These are phyloP conservation scores for Caenorhabditis sulstoni DNA, from an alignment of 2,888 invertebrate species.

Conservation along the genomic window DNA sequence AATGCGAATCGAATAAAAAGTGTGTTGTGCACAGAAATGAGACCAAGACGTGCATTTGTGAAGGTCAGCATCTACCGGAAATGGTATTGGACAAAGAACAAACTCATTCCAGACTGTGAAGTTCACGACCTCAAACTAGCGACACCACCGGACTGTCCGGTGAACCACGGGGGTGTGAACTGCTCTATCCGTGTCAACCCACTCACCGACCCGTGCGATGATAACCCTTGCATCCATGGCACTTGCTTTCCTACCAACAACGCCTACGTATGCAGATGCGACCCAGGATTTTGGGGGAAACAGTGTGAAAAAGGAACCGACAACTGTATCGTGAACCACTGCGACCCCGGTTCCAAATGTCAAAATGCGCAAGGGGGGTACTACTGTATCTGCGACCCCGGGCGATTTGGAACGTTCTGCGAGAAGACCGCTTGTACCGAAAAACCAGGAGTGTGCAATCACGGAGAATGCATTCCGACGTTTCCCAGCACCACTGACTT, in stretches of 20 bases:
- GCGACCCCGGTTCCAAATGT: constrained; percentile 96
- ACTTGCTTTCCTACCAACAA: constrained; percentile 83
- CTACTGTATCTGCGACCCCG: constrained; percentile 94
- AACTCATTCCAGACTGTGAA: constrained; percentile 6
- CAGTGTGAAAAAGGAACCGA: constrained; percentile 83
- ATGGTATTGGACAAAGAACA: too few relatives aligned
- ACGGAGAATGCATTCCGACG: constrained; percentile 86
- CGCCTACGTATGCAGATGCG: constrained; percentile 95
- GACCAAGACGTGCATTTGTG: constrained; percentile 11
- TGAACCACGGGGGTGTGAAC: constrained; percentile 15
- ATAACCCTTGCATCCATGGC: constrained; percentile 18
- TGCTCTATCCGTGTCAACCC: constrained; percentile 14
- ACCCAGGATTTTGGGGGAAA: constrained; percentile 94
- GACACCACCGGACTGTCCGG: not conserved
- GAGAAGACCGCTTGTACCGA: constrained; percentile 93
- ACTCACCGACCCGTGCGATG: constrained; percentile 2
- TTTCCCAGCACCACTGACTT: constrained; percentile 92
- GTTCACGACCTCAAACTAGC: constrained; percentile 3
- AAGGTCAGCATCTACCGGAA: constrained; percentile 45
- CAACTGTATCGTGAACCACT: constrained; percentile 91
- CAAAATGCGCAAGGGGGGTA: constrained; percentile 95
- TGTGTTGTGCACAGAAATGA: constrained; percentile 27
- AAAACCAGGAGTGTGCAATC: constrained; percentile 87
- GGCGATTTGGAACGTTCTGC: constrained; percentile 93
- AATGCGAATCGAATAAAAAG: constrained; percentile 24